These are phyloP conservation scores for Microcebus murinus DNA, from an alignment of 2,113 vertebrate genomes.

Conservation along the genomic window DNA sequence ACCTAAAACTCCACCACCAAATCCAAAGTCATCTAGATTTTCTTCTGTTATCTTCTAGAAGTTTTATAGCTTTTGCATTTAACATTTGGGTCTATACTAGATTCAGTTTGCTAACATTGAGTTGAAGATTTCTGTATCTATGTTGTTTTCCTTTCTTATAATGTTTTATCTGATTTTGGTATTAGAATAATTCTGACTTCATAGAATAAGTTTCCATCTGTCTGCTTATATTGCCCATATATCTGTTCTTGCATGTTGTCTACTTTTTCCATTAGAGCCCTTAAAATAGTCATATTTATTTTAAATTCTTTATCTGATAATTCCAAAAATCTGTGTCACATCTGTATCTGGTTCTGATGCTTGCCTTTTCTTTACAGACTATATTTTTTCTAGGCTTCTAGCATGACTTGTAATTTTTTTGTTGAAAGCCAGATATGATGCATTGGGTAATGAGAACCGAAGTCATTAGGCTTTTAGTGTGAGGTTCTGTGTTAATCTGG, in stretches of 20 bases:
- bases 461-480: neutral
- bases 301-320: neutral
- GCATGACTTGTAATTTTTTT: neutral
- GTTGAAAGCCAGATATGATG: neutral
- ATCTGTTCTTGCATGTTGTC: neutral
- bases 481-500: neutral
- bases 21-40: neutral
- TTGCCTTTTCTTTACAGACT: neutral
- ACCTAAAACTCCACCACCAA: neutral
- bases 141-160: neutral
- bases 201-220: neutral
- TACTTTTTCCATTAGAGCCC: neutral
- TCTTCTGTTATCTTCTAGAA: neutral
- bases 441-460: neutral
- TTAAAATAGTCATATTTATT: neutral
- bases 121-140: neutral
- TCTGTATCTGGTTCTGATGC: neutral
- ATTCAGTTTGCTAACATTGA: neutral
- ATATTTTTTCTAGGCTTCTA: neutral
- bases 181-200: neutral
- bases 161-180: neutral
- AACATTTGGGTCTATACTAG: neutral
- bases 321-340: neutral
- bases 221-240: neutral
- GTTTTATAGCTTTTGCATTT: neutral